Conservation (phyloP, 2,113 vertebrate species). For the Corythaeola cristata region DNA sequence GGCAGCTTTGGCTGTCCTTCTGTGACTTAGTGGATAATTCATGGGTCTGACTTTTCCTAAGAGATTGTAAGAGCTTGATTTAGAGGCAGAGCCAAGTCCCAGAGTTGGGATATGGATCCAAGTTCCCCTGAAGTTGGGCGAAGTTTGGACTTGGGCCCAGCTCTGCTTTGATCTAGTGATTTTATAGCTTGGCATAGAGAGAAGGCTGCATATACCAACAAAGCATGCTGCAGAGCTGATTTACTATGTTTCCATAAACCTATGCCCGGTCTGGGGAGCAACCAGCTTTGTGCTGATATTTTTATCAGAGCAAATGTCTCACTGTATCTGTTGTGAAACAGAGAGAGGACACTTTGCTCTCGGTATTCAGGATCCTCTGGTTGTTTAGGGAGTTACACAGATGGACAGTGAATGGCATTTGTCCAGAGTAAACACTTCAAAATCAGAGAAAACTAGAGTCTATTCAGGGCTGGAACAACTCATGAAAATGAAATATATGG, state of each 20-base stretch:
- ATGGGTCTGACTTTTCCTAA: neutral
- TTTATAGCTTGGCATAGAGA: neutral
- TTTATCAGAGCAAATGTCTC: neutral
- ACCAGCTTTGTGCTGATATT: neutral
- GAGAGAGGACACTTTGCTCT: neutral
- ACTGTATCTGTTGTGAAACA: neutral
- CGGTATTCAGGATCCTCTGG: neutral
- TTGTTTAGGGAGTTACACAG: neutral
- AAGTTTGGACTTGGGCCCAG: neutral
- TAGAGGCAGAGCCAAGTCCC: neutral
- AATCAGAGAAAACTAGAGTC: neutral
- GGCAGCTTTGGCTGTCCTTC: neutral
- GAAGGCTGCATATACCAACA: neutral
- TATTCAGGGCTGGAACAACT: neutral
- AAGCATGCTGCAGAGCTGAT: neutral
- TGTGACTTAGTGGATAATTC: neutral
- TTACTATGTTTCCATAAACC: neutral
- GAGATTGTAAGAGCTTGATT: neutral
- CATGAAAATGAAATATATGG: neutral
- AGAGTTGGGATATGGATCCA: neutral
- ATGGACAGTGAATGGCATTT: neutral
- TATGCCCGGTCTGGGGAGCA: neutral
- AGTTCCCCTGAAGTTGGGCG: neutral
- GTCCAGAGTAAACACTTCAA: neutral
- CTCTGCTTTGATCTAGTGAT: neutral